A percentile compares a stretch with the other conserved stretches of the same genome.
Conservation (phyloP, 1,140 invertebrate genomes). For the Aphidius gifuensis region DNA sequence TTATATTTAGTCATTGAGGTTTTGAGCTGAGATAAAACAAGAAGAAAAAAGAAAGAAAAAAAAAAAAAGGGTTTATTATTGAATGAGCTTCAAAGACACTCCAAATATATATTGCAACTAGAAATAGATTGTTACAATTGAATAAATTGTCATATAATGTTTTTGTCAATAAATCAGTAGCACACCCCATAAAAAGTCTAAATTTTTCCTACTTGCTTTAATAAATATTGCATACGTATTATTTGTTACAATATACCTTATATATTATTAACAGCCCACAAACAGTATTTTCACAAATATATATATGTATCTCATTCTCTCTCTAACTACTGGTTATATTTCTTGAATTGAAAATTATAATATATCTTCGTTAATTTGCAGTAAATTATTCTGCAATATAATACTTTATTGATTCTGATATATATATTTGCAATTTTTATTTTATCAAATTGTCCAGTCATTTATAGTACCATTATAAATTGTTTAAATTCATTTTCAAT, state of each 20-base stretch:
- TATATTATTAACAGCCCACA: neutral
- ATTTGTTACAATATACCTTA: neutral
- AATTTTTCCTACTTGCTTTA: slow-evolving; percentile 29
- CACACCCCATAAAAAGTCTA: slow-evolving; percentile 43
- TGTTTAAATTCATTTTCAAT: no score
- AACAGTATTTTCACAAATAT: slow-evolving; percentile 13
- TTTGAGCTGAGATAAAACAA: neutral
- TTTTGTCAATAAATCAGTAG: slow-evolving; percentile 59
- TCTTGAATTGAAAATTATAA: no score
- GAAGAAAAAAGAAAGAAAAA: slow-evolving; percentile 11
- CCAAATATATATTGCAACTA: slow-evolving; percentile 53
- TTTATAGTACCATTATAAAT: no score
- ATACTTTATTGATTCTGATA: no score
- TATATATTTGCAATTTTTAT: no score
- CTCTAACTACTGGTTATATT: neutral
- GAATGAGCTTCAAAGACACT: slow-evolving; percentile 33
- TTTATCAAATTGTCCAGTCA: no score
- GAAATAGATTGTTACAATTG: no score
- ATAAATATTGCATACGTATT: slow-evolving; percentile 16
- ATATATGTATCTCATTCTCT: neutral
- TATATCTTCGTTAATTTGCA: no score
- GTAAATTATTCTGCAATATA: no score
- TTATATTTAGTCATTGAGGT: no score
- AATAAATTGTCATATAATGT: no score
- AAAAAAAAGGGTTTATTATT: slow-evolving; percentile 18